Conservation (phyloP, 2,888 invertebrate species). For the Amblyteles armatorius region DNA sequence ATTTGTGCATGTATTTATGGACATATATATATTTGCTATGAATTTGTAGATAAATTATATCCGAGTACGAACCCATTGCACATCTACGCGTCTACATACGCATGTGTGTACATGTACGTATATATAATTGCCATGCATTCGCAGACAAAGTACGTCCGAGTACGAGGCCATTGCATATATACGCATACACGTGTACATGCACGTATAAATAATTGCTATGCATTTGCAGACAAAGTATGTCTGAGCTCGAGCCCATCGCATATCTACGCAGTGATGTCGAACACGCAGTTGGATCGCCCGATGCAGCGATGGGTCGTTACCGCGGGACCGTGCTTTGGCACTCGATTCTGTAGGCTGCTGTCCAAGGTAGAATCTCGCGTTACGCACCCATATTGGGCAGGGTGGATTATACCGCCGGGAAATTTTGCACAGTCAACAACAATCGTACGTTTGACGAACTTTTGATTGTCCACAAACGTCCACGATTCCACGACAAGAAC, state of each 20-base stretch:
- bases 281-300: background rate
- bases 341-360: background rate
- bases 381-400: constrained; percentile 5
- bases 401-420: background rate
- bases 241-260: background rate
- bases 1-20: background rate
- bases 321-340: background rate
- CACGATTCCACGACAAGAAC: too few relatives aligned
- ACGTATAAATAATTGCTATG: background rate
- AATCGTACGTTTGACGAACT: too few relatives aligned
- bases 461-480: too few relatives aligned
- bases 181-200: background rate
- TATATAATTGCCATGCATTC: background rate
- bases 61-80: background rate
- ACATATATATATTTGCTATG: background rate
- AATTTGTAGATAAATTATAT: background rate
- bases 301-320: background rate
- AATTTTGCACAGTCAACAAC: background rate
- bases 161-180: constrained; percentile 11
- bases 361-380: constrained; percentile 20
- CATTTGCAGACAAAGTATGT: background rate
- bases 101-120: background rate
- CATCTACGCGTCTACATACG: background rate
- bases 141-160: background rate
- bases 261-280: constrained; percentile 4